Conservation (phyloP, 2,797 vertebrate genomes). For the Sarcoramphus papa region DNA sequence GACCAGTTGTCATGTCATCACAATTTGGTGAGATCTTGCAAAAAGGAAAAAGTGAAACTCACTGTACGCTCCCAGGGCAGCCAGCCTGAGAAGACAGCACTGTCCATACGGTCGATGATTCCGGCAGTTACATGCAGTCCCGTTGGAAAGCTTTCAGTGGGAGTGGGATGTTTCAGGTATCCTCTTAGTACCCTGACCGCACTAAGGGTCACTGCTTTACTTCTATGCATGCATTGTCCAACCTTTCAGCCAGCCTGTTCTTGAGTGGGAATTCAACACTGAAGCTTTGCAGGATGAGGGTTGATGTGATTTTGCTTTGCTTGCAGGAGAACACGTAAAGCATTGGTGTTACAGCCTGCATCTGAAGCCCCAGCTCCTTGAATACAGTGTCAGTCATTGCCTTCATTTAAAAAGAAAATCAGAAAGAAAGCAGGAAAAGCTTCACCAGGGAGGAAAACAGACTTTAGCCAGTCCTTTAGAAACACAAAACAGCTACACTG, state of each 20-base stretch:
- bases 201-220: background rate
- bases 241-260: background rate
- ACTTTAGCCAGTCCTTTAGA: background rate
- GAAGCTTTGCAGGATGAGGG: background rate
- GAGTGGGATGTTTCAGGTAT: background rate
- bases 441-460: background rate
- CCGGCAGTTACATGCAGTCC: background rate
- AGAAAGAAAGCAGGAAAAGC: background rate
- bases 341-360: background rate
- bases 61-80: background rate
- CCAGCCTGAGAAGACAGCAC: background rate
- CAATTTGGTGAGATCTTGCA: background rate
- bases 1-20: background rate
- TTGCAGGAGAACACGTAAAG: background rate
- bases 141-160: background rate
- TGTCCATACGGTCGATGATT: background rate
- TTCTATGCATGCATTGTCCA: background rate
- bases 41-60: background rate
- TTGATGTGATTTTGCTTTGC: background rate
- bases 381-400: background rate
- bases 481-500: background rate
- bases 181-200: background rate
- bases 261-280: background rate
- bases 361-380: background rate
- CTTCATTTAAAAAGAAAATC: background rate